Conservation (phyloP, 2,797 vertebrate genomes). For the Menidia menidia region DNA sequence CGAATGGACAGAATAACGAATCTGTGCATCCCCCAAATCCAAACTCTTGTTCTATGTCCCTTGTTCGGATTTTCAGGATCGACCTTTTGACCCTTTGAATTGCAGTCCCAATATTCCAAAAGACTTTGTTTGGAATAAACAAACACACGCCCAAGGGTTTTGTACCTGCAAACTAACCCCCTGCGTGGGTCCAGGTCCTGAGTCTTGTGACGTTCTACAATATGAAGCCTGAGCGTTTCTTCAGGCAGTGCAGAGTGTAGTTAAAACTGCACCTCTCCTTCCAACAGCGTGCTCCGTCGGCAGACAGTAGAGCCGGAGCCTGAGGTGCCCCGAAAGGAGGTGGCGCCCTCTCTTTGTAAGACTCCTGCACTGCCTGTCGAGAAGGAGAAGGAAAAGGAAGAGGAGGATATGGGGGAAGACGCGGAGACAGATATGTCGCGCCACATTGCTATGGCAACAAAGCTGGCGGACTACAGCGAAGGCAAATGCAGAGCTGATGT, state of each 20-base stretch:
- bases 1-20: slow-evolving; percentile 58
- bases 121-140: slow-evolving; percentile 64
- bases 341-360: slow-evolving; percentile 74
- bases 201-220: slow-evolving; percentile 85
- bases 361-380: slow-evolving; percentile 58
- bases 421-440: slow-evolving; percentile 45
- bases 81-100: slow-evolving; percentile 48
- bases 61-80: slow-evolving; percentile 62
- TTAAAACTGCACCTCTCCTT: slow-evolving; percentile 83
- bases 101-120: slow-evolving; percentile 48
- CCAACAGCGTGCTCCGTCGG: slow-evolving; percentile 80
- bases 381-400: slow-evolving; percentile 56
- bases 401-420: slow-evolving; percentile 60
- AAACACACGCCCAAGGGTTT: slow-evolving; percentile 53
- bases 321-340: slow-evolving; percentile 60
- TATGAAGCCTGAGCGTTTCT: slow-evolving; percentile 76
- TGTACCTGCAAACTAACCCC: slow-evolving; percentile 62
- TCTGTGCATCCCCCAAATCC: slow-evolving; percentile 62
- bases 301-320: slow-evolving; percentile 72
- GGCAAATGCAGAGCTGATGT: slow-evolving; percentile 75
- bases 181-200: slow-evolving; percentile 70
- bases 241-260: slow-evolving; percentile 79
- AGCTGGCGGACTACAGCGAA: slow-evolving; percentile 70
- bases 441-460: slow-evolving; percentile 64
- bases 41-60: slow-evolving; percentile 49